These are phyloP conservation scores for Apaloderma vittatum DNA, from an alignment of 2,113 vertebrate genomes.

Conservation along the genomic window DNA sequence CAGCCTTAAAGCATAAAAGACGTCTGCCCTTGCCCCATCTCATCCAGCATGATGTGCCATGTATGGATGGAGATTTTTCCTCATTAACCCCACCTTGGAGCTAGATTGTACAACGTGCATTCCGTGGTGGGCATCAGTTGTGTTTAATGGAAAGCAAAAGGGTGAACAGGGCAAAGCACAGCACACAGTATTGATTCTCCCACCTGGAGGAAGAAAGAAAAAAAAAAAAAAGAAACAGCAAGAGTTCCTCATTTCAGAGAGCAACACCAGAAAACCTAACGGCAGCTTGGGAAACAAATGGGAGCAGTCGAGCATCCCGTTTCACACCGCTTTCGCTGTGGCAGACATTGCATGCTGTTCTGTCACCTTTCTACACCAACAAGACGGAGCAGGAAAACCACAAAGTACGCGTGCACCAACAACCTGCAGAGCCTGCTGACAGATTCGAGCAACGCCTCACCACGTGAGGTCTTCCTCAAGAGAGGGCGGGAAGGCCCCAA, in stretches of 20 bases:
- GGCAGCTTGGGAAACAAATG: not conserved
- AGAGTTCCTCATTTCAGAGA: not conserved
- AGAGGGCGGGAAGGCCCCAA: accelerated
- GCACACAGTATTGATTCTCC: not conserved
- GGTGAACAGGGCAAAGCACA: not conserved
- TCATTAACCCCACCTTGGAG: not conserved
- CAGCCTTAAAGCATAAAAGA: not conserved
- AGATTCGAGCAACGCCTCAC: not conserved
- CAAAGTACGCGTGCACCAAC: not conserved
- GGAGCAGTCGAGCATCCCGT: not conserved
- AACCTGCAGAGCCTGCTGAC: not conserved
- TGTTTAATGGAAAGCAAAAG: not conserved
- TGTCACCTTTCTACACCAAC: not conserved
- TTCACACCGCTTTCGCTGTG: not conserved
- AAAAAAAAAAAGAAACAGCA: not conserved
- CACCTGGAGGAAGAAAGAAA: not conserved
- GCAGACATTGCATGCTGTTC: not conserved
- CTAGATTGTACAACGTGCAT: not conserved
- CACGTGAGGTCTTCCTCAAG: accelerated
- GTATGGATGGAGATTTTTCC: not conserved
- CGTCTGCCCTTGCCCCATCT: accelerated
- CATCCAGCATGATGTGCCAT: not conserved
- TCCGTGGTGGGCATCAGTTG: not conserved
- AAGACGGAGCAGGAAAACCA: not conserved
- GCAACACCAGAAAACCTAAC: not conserved